Percentiles rank a stretch among this genome's conserved stretches.
phyloP scores from a whole-genome alignment of 2,888 invertebrate species.

The Cryptus armator region DNA sequence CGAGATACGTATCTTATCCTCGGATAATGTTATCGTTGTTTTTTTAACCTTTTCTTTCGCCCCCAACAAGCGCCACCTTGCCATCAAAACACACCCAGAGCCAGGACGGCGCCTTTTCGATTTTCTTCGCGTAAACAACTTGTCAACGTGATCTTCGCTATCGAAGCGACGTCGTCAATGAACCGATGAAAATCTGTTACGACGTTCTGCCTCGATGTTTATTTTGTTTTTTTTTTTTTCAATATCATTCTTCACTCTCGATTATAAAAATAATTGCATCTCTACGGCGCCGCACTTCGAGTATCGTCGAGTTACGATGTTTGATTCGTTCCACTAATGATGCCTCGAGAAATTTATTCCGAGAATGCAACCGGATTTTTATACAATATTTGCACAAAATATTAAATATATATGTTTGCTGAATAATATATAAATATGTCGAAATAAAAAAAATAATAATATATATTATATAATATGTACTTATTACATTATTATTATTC shows the following conservation, averaged over 20 bases:
- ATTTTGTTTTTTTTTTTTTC: neutral
- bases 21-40: neutral
- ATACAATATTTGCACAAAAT: too few species aligned
- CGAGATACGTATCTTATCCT: too few species aligned
- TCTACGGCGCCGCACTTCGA: too few species aligned
- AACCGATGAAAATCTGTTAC: constrained; percentile 66
- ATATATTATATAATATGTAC: too few species aligned
- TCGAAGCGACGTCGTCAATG: constrained; percentile 68
- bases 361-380: too few species aligned
- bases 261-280: constrained; percentile 15
- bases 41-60: neutral
- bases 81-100: constrained; percentile 1
- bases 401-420: too few species aligned
- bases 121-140: constrained; percentile 70
- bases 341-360: too few species aligned
- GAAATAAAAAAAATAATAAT: too few species aligned
- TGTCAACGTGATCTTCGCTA: constrained; percentile 69
- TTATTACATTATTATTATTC: too few species aligned
- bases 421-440: too few species aligned
- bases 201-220: constrained; percentile 33
- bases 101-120: constrained; percentile 1
- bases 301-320: too few species aligned
- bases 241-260: neutral
- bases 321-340: too few species aligned
- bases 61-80: neutral